These are phyloP conservation scores for Ichneumoninae sp. DNA, from an alignment of 2,888 invertebrate genomes.

Conservation along the genomic window DNA sequence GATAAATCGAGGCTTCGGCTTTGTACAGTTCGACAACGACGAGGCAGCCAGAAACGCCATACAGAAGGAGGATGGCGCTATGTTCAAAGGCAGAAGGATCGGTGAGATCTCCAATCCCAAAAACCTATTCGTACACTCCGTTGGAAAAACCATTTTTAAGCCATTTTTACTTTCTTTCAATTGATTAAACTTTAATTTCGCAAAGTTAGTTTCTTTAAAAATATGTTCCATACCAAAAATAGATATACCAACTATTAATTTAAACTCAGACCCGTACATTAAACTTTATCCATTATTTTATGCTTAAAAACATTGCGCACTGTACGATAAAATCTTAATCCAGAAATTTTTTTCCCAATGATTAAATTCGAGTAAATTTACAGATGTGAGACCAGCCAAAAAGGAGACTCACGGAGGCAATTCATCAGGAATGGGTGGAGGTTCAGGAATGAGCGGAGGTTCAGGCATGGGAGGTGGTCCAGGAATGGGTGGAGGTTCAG, in stretches of 20 bases:
- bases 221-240: no score
- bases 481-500: conserved; percentile 56
- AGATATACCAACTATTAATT: no score
- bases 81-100: conserved; percentile 90
- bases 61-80: conserved; percentile 88
- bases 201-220: not conserved
- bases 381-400: conserved; percentile 82
- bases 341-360: not conserved
- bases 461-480: conserved; percentile 33
- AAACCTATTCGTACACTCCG: not conserved
- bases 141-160: not conserved
- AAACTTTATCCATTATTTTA: not conserved
- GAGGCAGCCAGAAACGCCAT: conserved; percentile 91
- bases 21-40: conserved; percentile 93
- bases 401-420: conserved; percentile 74
- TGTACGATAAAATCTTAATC: not conserved
- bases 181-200: not conserved
- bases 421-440: conserved; percentile 22
- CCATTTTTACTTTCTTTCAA: not conserved
- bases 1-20: conserved; percentile 93
- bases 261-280: not conserved
- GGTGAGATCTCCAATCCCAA: conserved; percentile 85
- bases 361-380: conserved; percentile 22
- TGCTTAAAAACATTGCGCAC: not conserved
- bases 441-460: conserved; percentile 62